Base-by-base conservation (phyloP, 2,113 vertebrate species). In the Pterocles gutturalis region DNA sequence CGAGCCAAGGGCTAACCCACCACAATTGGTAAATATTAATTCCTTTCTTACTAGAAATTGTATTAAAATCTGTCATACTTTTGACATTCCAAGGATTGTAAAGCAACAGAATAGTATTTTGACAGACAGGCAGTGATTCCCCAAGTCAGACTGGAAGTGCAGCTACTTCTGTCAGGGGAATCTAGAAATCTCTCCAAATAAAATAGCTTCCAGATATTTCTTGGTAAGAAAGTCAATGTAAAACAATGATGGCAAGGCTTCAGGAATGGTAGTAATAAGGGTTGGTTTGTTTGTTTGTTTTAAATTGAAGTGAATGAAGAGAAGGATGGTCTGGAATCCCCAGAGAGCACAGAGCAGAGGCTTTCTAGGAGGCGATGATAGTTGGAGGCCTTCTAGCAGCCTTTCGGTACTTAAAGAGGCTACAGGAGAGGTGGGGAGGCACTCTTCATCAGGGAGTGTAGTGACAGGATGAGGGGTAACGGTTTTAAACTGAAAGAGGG, bases 21-120 rank as follows among this genome's bases (percentile, higher is more conserved):
- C n/a, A n/a, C n/a, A n/a, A n/a, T n/a, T n/a, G n/a, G n/a, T n/a
- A 94, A 83, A 51, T 86, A 83, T 25, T 80, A 71, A 69, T 88
- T 88, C 15, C 38, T 72, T 7, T n/a, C 22, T 69, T 67, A n/a
- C 3, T 72, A 38, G 29, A 86, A 89, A 36, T 64, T 18, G 7
- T 48, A n/a, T 69, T 93, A 49, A 70, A 83, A 55, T 51, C 20
- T 83, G n/a, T 36, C 25, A 26, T 69, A 17, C 17, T 43, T 81
- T 66, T 45, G 41, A 77, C 43, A 31, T 73, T 83, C n/a, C 26
- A 65, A 78, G 43, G 45, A 25, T 2, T 62, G 46, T 38, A 73
- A 73, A 73, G 46, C 55, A 62, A 36, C 5, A 58, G 54, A 73
- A 14, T 25, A 80, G 16, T 22, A 16, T 93, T 96, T 78, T 84